These are phyloP conservation scores for Microcebus tavaratra DNA, from an alignment of 2,113 vertebrate genomes.

Conservation along the genomic window DNA sequence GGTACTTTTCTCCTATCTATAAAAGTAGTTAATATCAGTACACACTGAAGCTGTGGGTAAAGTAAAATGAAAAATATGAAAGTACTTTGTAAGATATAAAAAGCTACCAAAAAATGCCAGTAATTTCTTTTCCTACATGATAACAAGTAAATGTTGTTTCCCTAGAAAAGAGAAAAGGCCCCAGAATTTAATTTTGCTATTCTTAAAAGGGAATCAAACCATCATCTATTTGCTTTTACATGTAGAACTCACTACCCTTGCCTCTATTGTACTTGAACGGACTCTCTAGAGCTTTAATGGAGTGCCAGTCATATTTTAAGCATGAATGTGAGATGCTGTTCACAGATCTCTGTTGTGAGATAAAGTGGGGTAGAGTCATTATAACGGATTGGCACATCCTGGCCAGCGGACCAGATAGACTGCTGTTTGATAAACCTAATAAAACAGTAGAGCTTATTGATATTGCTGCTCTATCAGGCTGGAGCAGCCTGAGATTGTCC, in stretches of 20 bases:
- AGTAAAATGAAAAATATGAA: not conserved
- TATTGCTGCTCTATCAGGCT: not conserved
- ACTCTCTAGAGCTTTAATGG: not conserved
- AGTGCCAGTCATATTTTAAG: conserved; percentile 1
- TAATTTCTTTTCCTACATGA: not conserved
- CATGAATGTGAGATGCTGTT: not conserved
- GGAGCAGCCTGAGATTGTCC: not conserved
- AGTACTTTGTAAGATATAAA: not conserved
- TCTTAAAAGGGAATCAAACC: not conserved
- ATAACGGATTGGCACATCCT: not conserved
- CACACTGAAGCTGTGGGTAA: not conserved
- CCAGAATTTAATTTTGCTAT: not conserved
- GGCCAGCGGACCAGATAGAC: conserved; percentile 39
- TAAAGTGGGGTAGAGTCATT: not conserved
- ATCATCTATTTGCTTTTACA: not conserved
- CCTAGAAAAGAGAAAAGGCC: not conserved
- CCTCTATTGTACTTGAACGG: not conserved
- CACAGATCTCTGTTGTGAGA: conserved; percentile 28
- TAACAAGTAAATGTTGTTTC: not conserved
- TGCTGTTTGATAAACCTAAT: conserved; percentile 62
- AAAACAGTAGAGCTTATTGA: conserved; percentile 44
- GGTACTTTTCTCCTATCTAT: not conserved
- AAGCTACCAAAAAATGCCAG: not conserved
- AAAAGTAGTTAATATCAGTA: not conserved
- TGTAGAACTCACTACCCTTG: not conserved